A percentile compares a stretch with the other conserved stretches of the same genome.
Evolutionary conservation across 2,113 vertebrate genomes (phyloP).

Genomic region (Melierax canorus): DNA sequence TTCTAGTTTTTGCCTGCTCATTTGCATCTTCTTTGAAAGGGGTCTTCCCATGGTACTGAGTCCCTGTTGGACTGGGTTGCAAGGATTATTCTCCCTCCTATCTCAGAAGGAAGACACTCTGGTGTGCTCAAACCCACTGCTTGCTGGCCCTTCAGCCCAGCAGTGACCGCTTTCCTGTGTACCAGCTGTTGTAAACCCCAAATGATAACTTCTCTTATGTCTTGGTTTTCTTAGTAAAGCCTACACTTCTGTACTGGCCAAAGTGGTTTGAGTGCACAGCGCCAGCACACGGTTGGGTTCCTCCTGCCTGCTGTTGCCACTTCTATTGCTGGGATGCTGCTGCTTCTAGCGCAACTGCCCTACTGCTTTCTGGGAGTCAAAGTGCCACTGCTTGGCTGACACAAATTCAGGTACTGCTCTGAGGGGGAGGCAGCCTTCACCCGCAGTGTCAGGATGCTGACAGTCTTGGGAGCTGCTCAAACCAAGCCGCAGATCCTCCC

Average conservation of each 20-base stretch:
- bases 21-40: neutral
- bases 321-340: neutral
- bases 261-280: neutral
- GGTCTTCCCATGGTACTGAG: neutral
- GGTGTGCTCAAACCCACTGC: neutral
- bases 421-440: neutral
- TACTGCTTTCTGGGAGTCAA: neutral
- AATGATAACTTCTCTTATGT: neutral
- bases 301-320: neutral
- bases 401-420: neutral
- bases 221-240: neutral
- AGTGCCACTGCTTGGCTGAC: neutral
- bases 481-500: rapidly evolving
- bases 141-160: neutral
- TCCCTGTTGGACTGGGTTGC: neutral
- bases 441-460: neutral
- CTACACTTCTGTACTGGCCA: neutral
- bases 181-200: neutral
- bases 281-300: neutral
- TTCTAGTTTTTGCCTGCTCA: neutral
- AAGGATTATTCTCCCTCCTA: neutral
- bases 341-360: neutral
- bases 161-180: neutral
- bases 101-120: neutral
- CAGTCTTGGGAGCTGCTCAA: neutral